Evolutionary conservation across 2,797 vertebrate species (phyloP).

Genomic region (Coendou prehensilis): DNA sequence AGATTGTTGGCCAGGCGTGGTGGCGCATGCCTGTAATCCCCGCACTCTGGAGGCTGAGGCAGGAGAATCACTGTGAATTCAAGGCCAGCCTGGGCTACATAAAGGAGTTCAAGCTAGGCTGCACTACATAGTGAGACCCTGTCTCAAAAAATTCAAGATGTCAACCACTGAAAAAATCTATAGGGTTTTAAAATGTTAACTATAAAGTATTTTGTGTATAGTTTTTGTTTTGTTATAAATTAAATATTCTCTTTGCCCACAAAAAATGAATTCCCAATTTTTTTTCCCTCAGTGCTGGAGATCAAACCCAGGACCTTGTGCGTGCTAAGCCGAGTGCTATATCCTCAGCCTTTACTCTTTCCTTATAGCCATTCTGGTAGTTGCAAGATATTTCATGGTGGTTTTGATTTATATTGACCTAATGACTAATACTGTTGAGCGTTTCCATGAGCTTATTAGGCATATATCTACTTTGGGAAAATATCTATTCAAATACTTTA

Average conservation of each 20-base stretch:
- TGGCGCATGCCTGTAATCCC: background rate
- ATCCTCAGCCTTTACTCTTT: background rate
- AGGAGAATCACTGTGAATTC: background rate
- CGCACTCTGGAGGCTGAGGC: background rate
- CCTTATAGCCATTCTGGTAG: background rate
- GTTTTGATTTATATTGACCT: constrained; percentile 45
- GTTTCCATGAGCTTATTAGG: constrained; percentile 6
- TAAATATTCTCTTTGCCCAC: constrained; percentile 31
- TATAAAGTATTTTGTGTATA: background rate
- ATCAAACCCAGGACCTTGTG: background rate
- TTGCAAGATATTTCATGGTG: background rate
- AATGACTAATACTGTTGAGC: background rate
- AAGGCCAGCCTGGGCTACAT: background rate
- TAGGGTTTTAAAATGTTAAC: constrained; percentile 32
- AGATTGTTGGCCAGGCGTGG: background rate
- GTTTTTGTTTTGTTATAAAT: constrained; percentile 41
- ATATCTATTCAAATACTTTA: background rate
- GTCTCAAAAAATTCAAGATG: background rate
- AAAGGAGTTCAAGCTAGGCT: background rate
- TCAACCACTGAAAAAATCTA: constrained; percentile 18
- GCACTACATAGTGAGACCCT: background rate
- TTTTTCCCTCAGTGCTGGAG: background rate
- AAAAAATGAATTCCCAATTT: constrained; percentile 29
- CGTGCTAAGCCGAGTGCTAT: background rate
- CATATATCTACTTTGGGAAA: constrained; percentile 19